Conservation (phyloP, 2,113 vertebrate species). For the pig (Sus scrofa) region DNA sequence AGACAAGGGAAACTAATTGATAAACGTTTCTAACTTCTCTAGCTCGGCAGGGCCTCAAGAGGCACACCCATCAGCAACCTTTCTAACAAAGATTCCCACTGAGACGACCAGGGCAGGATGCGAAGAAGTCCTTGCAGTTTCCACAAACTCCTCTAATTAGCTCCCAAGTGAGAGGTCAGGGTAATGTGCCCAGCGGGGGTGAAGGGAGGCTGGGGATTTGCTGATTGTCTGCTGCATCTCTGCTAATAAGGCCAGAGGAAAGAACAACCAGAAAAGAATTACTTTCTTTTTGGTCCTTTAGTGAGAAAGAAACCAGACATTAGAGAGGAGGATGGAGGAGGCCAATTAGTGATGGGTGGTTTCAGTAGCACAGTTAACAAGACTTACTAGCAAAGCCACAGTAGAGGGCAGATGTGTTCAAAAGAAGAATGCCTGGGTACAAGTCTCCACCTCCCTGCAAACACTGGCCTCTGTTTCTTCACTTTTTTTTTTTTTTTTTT, state of each 20-base stretch:
- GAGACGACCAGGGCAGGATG: neutral
- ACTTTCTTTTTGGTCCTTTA: slow-evolving; percentile 56
- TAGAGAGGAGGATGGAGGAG: neutral
- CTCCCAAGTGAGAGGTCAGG: slow-evolving; percentile 51
- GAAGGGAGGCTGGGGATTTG: slow-evolving; percentile 10
- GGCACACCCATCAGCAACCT: neutral
- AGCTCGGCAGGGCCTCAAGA: neutral
- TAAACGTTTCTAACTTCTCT: slow-evolving; percentile 8
- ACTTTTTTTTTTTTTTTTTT: no score
- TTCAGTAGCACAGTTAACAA: neutral
- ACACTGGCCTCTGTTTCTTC: neutral
- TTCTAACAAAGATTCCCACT: neutral
- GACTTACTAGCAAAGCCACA: slow-evolving; percentile 28
- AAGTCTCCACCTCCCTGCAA: neutral
- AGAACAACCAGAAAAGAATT: neutral
- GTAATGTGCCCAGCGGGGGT: neutral
- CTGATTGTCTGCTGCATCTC: neutral
- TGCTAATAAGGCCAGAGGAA: slow-evolving; percentile 71
- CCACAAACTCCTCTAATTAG: slow-evolving; percentile 61
- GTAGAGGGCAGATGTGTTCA: neutral
- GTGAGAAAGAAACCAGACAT: slow-evolving; percentile 28
- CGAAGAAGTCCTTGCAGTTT: neutral
- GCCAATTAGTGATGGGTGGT: slow-evolving; percentile 39
- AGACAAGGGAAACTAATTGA: no score
- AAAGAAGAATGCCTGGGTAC: neutral